Evolutionary conservation across 2,888 invertebrate species (phyloP).

Genomic region (Chirona hameri): DNA sequence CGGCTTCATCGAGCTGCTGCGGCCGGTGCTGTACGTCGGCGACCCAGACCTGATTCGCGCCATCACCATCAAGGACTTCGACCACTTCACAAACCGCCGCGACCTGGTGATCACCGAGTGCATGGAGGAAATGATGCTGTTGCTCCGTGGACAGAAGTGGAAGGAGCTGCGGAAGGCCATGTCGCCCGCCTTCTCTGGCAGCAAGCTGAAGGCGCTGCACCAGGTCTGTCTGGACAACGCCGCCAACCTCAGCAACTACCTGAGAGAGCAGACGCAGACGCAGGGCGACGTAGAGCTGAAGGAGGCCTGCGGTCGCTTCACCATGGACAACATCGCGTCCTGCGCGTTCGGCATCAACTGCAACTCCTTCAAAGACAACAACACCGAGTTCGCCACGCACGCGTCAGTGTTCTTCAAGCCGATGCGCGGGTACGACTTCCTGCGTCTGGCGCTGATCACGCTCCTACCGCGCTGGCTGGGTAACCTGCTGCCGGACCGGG

Average conservation of each 20-base stretch:
- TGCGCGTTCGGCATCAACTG: conserved; percentile 24
- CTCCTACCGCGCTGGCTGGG: neutral
- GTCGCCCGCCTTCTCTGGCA: neutral
- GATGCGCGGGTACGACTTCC: too few relatives aligned
- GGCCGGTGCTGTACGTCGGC: neutral
- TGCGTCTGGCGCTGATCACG: too few relatives aligned
- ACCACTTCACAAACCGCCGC: neutral
- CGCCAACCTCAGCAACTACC: neutral
- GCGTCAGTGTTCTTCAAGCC: neutral
- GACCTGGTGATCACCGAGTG: neutral
- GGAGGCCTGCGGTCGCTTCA: neutral
- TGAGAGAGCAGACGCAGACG: neutral
- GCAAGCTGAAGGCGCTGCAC: conserved; percentile 12
- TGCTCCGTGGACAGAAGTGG: neutral
- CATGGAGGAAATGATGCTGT: neutral
- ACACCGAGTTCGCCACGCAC: neutral
- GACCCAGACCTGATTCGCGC: conserved; percentile 1
- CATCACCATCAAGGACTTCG: conserved; percentile 24
- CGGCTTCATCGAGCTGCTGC: neutral
- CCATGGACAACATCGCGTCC: conserved; percentile 27
- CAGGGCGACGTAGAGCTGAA: neutral
- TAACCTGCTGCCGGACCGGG: neutral
- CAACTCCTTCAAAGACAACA: neutral
- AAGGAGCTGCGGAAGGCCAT: neutral
- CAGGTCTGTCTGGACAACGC: neutral